These are phyloP conservation scores for Pseudoatta argentina DNA, from an alignment of 1,140 invertebrate species.

Conservation along the genomic window DNA sequence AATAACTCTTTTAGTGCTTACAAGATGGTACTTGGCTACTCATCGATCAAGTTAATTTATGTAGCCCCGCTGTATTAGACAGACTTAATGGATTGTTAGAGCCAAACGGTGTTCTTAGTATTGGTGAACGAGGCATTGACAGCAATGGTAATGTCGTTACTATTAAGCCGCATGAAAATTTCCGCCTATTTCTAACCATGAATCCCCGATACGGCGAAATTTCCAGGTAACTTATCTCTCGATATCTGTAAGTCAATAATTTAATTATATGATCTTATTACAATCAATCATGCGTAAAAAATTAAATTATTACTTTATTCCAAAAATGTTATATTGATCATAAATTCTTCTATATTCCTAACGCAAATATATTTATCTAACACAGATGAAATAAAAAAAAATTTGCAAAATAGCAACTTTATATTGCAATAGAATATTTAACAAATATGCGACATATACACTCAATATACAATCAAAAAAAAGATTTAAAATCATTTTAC, in stretches of 20 bases:
- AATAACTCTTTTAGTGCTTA: slow-evolving; percentile 88
- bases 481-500: background rate
- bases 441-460: background rate
- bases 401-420: background rate
- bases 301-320: background rate
- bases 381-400: background rate
- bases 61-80: slow-evolving; percentile 98
- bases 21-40: slow-evolving; percentile 95
- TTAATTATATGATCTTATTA: background rate
- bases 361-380: background rate
- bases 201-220: slow-evolving; percentile 98
- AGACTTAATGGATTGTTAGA: slow-evolving; percentile 98
- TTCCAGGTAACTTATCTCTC: slow-evolving; percentile 89
- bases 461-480: background rate
- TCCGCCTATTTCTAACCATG: slow-evolving; percentile 97
- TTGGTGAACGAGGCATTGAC: slow-evolving; percentile 96
- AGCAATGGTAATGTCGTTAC: slow-evolving; percentile 90
- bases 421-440: background rate
- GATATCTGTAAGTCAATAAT: background rate
- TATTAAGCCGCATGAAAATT: slow-evolving; percentile 95
- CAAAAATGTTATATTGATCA: background rate
- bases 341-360: background rate
- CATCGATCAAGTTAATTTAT: slow-evolving; percentile 98
- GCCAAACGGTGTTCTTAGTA: slow-evolving; percentile 94
- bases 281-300: background rate